phyloP scores from a whole-genome alignment of 2,888 invertebrate genomes.

The Scrobipalpa costella region DNA sequence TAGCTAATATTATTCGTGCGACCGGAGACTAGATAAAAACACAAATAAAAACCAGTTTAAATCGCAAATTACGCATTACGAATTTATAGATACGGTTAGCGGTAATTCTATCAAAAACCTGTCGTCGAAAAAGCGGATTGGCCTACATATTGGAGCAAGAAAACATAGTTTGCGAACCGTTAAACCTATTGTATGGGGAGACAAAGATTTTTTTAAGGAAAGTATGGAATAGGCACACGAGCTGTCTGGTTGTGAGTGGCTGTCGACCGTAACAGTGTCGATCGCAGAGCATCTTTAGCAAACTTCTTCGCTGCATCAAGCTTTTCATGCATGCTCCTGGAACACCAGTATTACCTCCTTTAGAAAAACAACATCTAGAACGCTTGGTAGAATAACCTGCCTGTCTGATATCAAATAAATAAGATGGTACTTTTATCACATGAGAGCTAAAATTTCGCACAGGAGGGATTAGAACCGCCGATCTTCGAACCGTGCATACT shows the following conservation, averaged over 20 bases:
- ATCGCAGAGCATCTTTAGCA: too few species aligned
- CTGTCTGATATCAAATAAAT: too few species aligned
- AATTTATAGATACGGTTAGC: conserved; percentile 54
- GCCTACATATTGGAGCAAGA: conserved; percentile 70
- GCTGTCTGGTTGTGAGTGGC: not conserved
- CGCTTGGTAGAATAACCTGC: too few species aligned
- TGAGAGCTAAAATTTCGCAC: too few species aligned
- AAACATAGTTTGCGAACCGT: conserved; percentile 53
- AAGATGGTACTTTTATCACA: too few species aligned
- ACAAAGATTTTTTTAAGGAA: conserved; percentile 2
- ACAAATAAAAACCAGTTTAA: conserved; percentile 27
- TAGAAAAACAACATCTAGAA: too few species aligned
- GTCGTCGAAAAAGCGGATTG: conserved; percentile 65
- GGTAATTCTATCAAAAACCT: conserved; percentile 62
- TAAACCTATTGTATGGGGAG: conserved; percentile 24
- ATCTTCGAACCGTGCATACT: too few species aligned
- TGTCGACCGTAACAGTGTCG: not conserved
- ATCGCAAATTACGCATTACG: conserved; percentile 47
- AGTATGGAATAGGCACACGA: conserved; percentile 3
- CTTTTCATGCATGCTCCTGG: too few species aligned
- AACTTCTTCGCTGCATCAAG: too few species aligned
- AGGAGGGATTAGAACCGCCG: too few species aligned
- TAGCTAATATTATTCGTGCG: not conserved
- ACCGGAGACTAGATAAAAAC: not conserved
- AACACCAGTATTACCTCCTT: too few species aligned